phyloP scores from a whole-genome alignment of 2,113 vertebrate genomes.

The Protobothrops flavoviridis region DNA sequence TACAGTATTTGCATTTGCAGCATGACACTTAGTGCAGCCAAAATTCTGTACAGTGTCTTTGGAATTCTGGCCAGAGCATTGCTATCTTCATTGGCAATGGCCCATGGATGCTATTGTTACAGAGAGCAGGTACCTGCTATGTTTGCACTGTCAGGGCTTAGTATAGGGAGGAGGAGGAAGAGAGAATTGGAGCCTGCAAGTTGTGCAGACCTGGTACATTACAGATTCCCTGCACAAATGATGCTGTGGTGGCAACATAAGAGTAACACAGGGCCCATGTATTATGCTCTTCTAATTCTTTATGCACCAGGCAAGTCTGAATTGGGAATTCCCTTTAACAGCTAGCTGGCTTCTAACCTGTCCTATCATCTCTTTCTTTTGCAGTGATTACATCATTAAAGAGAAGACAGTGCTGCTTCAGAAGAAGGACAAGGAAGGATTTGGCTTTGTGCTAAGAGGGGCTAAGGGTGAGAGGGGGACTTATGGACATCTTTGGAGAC shows the following conservation, averaged over 20 bases:
- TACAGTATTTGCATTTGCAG: neutral
- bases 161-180: neutral
- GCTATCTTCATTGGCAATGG: neutral
- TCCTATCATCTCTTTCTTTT: slow-evolving; percentile 22
- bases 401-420: slow-evolving; percentile 91
- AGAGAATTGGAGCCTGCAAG: neutral
- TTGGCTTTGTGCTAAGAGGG: slow-evolving; percentile 90
- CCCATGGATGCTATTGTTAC: neutral
- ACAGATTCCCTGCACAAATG: neutral
- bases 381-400: slow-evolving; percentile 92
- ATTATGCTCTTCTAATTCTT: neutral
- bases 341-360: neutral
- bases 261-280: neutral
- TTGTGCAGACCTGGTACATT: neutral
- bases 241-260: neutral
- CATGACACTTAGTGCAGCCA: neutral
- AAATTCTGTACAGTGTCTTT: neutral
- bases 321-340: neutral
- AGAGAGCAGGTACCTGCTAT: too few species aligned
- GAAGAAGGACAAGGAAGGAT: slow-evolving; percentile 93
- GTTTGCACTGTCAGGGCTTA: neutral
- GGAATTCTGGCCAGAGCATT: neutral
- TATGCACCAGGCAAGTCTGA: neutral
- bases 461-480: slow-evolving; percentile 83
- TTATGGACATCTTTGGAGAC: neutral